phyloP scores from a whole-genome alignment of 2,888 invertebrate genomes.

The Luperina testacea region DNA sequence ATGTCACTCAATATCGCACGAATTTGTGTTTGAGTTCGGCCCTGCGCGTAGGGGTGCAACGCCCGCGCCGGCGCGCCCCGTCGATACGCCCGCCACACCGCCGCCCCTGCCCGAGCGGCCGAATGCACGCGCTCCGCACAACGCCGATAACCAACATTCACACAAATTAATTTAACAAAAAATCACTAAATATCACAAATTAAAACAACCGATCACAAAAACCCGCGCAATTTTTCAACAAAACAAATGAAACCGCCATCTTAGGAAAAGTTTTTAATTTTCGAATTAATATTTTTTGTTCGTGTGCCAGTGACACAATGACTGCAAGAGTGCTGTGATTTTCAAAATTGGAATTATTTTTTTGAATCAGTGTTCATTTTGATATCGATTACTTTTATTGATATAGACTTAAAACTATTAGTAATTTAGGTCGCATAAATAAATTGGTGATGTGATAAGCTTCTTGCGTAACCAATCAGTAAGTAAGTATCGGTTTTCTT shows the following conservation, averaged over 20 bases:
- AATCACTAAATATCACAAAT: conserved; percentile 36
- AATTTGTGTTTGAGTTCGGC: conserved; percentile 63
- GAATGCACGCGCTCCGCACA: conserved; percentile 73
- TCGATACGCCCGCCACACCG: conserved; percentile 73
- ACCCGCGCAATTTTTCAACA: conserved; percentile 45
- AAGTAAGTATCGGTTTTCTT: conserved; percentile 51
- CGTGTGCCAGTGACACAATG: conserved; percentile 72
- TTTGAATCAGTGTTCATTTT: conserved; percentile 58
- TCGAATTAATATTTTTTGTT: conserved; percentile 44
- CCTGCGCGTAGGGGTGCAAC: conserved; percentile 81
- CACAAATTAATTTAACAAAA: conserved; percentile 59
- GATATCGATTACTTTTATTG: conserved; percentile 43
- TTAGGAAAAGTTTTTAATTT: conserved; percentile 41
- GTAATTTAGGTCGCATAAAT: conserved; percentile 38
- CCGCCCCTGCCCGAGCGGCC: conserved; percentile 78
- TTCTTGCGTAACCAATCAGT: conserved; percentile 68
- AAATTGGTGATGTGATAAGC: conserved; percentile 63
- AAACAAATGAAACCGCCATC: conserved; percentile 42
- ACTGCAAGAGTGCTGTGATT: conserved; percentile 74
- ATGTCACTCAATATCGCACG: conserved; percentile 36
- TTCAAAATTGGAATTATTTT: conserved; percentile 58
- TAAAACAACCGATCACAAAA: conserved; percentile 50
- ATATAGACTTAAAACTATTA: conserved; percentile 34
- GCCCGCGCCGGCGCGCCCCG: conserved; percentile 82
- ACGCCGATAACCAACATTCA: conserved; percentile 61